Base-by-base conservation (phyloP, 2,797 vertebrate species). In the Streptopelia turtur region DNA sequence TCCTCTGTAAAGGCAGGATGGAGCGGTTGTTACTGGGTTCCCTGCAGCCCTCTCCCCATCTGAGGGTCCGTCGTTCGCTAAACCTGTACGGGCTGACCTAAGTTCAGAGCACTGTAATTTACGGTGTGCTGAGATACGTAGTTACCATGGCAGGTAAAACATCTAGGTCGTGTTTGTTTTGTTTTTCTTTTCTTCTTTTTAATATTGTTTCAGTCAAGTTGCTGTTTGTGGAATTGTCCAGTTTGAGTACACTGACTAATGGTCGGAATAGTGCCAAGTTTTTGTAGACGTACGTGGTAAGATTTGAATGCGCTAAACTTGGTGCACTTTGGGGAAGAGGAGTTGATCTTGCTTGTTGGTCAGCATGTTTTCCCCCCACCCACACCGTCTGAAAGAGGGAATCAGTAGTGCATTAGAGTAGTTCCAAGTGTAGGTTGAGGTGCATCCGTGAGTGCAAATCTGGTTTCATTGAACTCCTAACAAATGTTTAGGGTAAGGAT, bases 351-450 rank as follows among this genome's bases (percentile, higher is more conserved):
- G 8, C 33, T 18, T 37, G n/a, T 22, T 43, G 33, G 43, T n/a
- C 24, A n/a, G 25, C 37, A 0, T 21, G 55, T 7, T 57, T 14
- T 52, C 49, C 23, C 15, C 15, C 13, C 56, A 13, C 31, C 10
- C 5, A 0, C 25, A 12, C 16, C 0, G 2, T 20, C 39, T 7
- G 5, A 13, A 60, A 28, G 39, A 33, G 30, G n/a, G 28, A 2
- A 30, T 59, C n/a, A 1, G 28, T 20, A 14, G 31, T 3, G 23
- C 8, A 0, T 41, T 52, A 17, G 17, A 43, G 37, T 3, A 50
- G 22, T 2, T 25, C 15, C 28, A 3, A 1, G 13, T 2, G 15
- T n/a, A 41, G 64, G 12, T 1, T 43, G 57, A 39, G 49, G 35
- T 21, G 39, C 0, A 3, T 37, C 33, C 5, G 20, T 16, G 49